A percentile compares a stretch with the other conserved stretches of the same genome.
These are phyloP conservation scores for Semnornis frantzii DNA, from an alignment of 2,113 vertebrate genomes.

Conservation along the genomic window DNA sequence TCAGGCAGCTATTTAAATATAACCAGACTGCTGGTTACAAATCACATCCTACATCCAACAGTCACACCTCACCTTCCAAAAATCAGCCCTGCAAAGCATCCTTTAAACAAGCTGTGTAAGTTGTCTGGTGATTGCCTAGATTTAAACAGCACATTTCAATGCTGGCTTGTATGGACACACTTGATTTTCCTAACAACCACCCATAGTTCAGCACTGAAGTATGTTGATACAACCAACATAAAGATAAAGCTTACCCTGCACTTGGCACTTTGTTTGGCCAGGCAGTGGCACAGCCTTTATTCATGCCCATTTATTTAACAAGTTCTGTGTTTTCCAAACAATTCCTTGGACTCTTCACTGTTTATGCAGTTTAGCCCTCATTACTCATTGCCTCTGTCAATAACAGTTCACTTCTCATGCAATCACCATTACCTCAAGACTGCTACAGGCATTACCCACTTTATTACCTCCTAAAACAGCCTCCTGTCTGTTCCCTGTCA, in stretches of 20 bases:
- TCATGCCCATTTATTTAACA: not conserved
- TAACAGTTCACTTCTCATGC: not conserved
- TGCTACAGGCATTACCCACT: not conserved
- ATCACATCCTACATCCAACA: not conserved
- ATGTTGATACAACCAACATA: slow-evolving; percentile 13
- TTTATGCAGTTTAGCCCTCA: not conserved
- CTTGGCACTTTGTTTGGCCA: not conserved
- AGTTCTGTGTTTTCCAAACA: not conserved
- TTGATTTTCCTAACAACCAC: not conserved
- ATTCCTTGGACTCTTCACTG: not conserved
- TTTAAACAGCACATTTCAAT: not conserved
- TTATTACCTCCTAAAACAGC: not conserved
- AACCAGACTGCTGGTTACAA: not conserved
- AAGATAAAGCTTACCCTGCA: not conserved
- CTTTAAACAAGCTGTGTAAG: not conserved
- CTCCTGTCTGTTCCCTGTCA: not conserved
- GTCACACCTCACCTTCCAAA: not conserved
- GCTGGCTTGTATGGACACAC: not conserved
- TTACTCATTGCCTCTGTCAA: not conserved
- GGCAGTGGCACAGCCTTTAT: not conserved
- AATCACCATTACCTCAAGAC: not conserved
- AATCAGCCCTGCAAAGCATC: not conserved
- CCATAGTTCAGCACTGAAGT: not conserved
- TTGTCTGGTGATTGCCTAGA: not conserved
- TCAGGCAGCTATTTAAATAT: not conserved